Evolutionary conservation across 2,797 vertebrate genomes (phyloP).

Genomic region (Valencia hispanica): DNA sequence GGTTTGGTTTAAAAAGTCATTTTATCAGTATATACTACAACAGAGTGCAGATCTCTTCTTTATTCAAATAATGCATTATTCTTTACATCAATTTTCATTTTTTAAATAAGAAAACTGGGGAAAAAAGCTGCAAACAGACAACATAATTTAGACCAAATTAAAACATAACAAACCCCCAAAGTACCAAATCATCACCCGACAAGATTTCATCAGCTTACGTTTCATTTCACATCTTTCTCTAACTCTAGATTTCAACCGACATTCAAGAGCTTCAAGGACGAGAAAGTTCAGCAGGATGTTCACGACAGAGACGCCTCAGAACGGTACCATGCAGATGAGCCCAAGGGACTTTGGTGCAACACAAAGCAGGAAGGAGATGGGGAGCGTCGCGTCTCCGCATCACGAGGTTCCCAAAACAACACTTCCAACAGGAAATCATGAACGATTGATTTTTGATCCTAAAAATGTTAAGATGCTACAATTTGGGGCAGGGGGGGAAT

Average conservation of each 20-base stretch:
- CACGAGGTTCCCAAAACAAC: slow-evolving; percentile 15
- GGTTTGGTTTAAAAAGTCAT: background rate
- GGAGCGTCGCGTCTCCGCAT: background rate
- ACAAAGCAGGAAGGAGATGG: slow-evolving; percentile 65
- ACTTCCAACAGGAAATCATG: slow-evolving; percentile 1
- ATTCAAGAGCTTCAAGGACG: slow-evolving; percentile 27
- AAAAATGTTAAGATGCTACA: background rate
- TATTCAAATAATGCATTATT: slow-evolving; percentile 83
- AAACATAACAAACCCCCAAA: slow-evolving; percentile 51
- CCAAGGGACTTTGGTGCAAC: slow-evolving; percentile 51
- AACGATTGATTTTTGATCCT: background rate
- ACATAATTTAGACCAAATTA: slow-evolving; percentile 61
- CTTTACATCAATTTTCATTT: slow-evolving; percentile 69
- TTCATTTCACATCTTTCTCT: background rate
- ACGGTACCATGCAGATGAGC: slow-evolving; percentile 49
- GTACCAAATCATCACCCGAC: slow-evolving; percentile 37
- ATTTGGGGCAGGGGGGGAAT: too few relatives aligned
- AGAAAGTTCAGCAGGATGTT: slow-evolving; percentile 26
- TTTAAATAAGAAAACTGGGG: slow-evolving; percentile 79
- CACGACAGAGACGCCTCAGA: slow-evolving; percentile 19
- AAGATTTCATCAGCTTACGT: slow-evolving; percentile 49
- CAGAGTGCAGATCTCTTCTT: slow-evolving; percentile 73
- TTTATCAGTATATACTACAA: too few relatives aligned
- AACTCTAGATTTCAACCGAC: background rate
- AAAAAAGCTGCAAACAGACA: slow-evolving; percentile 69